Conservation (phyloP, 2,888 invertebrate genomes). For the Lasius fuliginosus region DNA sequence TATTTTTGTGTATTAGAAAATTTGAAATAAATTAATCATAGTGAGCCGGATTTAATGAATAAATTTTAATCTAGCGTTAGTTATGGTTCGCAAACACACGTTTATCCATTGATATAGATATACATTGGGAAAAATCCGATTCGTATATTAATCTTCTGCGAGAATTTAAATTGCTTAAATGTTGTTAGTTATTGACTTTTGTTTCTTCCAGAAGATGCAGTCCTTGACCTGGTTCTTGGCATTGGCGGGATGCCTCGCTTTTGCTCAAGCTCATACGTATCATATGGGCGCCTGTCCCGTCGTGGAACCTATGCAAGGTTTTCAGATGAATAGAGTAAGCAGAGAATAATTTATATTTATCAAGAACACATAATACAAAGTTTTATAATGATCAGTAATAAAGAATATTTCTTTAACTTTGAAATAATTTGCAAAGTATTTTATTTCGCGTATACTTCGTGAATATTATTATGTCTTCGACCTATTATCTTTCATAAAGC, state of each 20-base stretch:
- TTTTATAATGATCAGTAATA: background rate
- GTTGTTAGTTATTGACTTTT: background rate
- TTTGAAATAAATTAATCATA: background rate
- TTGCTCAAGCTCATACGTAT: constrained; percentile 88
- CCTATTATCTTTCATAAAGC: background rate
- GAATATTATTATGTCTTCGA: background rate
- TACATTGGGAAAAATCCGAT: background rate
- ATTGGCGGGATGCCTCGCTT: constrained; percentile 71
- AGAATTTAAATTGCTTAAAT: background rate
- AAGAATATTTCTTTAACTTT: background rate
- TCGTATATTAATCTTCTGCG: background rate
- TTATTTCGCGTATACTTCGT: background rate
- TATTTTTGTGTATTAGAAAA: background rate
- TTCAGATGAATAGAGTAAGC: constrained; percentile 92
- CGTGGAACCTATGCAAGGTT: constrained; percentile 91
- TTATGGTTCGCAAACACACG: background rate
- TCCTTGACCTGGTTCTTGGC: constrained; percentile 60
- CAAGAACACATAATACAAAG: background rate
- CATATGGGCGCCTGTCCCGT: constrained; percentile 92
- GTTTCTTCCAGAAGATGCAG: constrained; percentile 73
- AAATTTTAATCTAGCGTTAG: background rate
- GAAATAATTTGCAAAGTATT: background rate
- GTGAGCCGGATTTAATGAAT: background rate
- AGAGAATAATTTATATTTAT: background rate
- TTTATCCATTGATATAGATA: background rate